phyloP scores from a whole-genome alignment of 2,888 invertebrate species.

The Drosophila paramelanica region DNA sequence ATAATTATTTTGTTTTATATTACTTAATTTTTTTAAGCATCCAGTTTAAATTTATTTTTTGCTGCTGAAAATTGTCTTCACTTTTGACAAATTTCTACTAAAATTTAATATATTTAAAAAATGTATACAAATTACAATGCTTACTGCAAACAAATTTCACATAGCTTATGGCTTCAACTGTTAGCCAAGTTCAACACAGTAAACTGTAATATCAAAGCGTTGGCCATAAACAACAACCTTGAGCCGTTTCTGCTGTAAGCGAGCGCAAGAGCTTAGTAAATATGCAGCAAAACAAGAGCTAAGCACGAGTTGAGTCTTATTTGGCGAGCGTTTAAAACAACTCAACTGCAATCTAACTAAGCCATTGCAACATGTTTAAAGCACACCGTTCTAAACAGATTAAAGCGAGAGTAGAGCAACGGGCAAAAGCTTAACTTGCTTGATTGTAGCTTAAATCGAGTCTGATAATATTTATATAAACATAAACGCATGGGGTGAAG shows the following conservation, averaged over 20 bases:
- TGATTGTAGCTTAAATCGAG: slow-evolving; percentile 6
- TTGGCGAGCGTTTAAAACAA: slow-evolving; percentile 53
- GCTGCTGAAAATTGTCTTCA: too few species aligned
- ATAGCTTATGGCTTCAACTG: neutral
- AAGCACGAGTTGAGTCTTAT: slow-evolving; percentile 55
- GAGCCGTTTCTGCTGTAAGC: slow-evolving; percentile 21
- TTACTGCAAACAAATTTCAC: neutral
- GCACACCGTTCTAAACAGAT: slow-evolving; percentile 23
- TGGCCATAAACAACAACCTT: slow-evolving; percentile 36
- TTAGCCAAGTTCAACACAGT: slow-evolving; percentile 17
- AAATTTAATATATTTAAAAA: too few species aligned
- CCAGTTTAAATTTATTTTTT: neutral
- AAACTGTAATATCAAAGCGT: slow-evolving; percentile 21
- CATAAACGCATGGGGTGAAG: neutral
- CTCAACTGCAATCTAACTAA: slow-evolving; percentile 69
- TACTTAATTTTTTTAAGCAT: too few species aligned
- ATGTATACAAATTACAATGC: too few species aligned
- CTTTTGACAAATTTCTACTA: too few species aligned
- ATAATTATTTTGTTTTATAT: too few species aligned
- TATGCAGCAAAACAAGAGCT: slow-evolving; percentile 6
- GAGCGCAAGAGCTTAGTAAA: slow-evolving; percentile 21
- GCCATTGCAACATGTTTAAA: slow-evolving; percentile 65
- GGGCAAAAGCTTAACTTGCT: slow-evolving; percentile 32
- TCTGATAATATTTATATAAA: neutral
- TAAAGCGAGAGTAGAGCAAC: slow-evolving; percentile 17